Evolutionary conservation across 2,113 vertebrate species (phyloP).

Genomic region (Seriola rivoliana): DNA sequence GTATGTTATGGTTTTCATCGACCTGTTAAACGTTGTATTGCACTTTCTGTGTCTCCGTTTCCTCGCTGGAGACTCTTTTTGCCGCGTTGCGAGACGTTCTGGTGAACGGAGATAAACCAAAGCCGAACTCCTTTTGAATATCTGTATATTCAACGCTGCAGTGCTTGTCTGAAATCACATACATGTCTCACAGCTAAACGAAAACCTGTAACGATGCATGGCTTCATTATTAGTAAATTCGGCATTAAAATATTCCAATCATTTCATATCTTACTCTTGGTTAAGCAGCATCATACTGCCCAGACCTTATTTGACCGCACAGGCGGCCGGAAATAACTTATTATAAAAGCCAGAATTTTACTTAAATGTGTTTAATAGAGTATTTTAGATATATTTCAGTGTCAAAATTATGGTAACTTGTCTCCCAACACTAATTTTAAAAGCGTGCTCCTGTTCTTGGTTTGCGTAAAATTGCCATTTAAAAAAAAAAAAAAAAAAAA

Average conservation of each 20-base stretch:
- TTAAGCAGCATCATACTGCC: neutral
- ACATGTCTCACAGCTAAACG: fast-evolving
- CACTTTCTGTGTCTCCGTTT: neutral
- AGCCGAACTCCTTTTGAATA: constrained; percentile 26
- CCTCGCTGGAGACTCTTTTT: neutral
- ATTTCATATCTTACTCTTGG: neutral
- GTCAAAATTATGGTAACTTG: neutral
- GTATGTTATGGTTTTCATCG: neutral
- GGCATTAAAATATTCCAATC: neutral
- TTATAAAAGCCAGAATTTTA: neutral
- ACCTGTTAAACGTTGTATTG: fast-evolving
- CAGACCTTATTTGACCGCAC: neutral
- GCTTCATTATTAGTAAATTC: neutral
- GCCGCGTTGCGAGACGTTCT: neutral
- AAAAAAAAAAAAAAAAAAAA: no score
- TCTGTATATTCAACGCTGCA: neutral
- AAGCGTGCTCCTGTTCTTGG: fast-evolving
- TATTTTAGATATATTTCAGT: neutral
- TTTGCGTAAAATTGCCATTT: neutral
- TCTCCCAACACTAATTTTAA: neutral
- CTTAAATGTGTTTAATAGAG: neutral
- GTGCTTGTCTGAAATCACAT: fast-evolving
- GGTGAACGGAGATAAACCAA: no score
- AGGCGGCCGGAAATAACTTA: neutral
- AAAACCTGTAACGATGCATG: fast-evolving